phyloP scores from a whole-genome alignment of 2,888 invertebrate species.

The Eurytoma californica region DNA sequence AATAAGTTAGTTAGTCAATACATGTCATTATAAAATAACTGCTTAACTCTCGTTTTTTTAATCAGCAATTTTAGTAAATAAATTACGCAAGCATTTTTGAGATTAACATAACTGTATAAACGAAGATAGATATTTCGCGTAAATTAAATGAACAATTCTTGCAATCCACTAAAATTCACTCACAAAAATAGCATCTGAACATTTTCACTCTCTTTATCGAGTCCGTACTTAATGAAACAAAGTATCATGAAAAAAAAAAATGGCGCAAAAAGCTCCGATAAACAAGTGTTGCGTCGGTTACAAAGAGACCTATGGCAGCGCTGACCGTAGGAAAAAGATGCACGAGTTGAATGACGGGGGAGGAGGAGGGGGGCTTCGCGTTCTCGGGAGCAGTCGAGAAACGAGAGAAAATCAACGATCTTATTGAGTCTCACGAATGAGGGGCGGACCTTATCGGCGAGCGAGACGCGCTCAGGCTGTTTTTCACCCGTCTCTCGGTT shows the following conservation, averaged over 20 bases:
- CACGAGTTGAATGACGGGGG: background rate
- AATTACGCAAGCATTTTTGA: no score
- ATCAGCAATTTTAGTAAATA: no score
- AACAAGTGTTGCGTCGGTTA: conserved; percentile 11
- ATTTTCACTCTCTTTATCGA: no score
- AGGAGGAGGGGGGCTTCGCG: background rate
- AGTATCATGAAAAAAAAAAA: conserved; percentile 18
- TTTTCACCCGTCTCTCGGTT: conserved; percentile 19
- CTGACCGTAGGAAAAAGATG: background rate
- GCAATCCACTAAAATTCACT: no score
- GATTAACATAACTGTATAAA: no score
- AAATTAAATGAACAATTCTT: no score
- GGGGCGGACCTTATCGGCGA: conserved; percentile 35
- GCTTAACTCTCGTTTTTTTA: no score
- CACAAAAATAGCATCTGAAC: no score
- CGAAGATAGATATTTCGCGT: no score
- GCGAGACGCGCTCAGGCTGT: background rate
- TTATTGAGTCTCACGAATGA: conserved; percentile 36
- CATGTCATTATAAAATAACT: no score
- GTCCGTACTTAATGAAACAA: conserved; percentile 9
- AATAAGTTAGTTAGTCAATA: no score
- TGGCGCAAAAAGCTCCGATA: background rate
- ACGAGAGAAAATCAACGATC: conserved; percentile 27
- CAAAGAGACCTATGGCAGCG: background rate
- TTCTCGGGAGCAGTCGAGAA: background rate